Percentiles rank a stretch among this genome's conserved stretches.
phyloP scores from a whole-genome alignment of 2,113 vertebrate species.

The Prunella himalayana region DNA sequence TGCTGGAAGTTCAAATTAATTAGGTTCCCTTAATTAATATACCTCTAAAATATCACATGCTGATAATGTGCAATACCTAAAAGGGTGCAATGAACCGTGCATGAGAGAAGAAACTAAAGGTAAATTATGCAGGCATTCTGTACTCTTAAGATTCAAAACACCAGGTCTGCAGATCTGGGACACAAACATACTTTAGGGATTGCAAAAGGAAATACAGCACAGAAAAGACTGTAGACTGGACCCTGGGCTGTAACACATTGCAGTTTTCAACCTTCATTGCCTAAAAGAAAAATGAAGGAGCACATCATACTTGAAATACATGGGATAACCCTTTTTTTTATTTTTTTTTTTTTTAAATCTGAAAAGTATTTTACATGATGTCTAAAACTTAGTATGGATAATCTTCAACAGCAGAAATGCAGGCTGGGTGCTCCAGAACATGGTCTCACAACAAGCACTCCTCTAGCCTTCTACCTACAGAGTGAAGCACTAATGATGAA shows the following conservation, averaged over 20 bases:
- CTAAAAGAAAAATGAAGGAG: background rate
- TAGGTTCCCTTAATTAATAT: background rate
- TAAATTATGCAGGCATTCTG: background rate
- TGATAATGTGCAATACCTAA: background rate
- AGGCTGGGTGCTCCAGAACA: background rate
- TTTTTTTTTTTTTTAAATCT: background rate
- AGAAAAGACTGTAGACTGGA: background rate
- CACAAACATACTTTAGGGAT: background rate
- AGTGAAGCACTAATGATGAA: background rate
- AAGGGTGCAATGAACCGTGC: background rate
- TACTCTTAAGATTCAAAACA: background rate
- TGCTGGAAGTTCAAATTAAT: background rate
- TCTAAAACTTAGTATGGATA: background rate
- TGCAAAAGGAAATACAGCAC: background rate
- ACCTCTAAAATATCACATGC: background rate
- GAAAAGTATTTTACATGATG: background rate
- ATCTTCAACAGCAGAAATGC: background rate
- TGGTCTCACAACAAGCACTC: background rate
- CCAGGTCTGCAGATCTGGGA: background rate
- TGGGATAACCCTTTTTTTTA: background rate
- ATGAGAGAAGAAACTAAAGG: background rate
- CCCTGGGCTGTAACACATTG: background rate
- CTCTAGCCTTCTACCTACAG: background rate
- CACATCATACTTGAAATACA: background rate
- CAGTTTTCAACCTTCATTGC: background rate